phyloP scores from a whole-genome alignment of 2,888 invertebrate genomes.

The Fissipunctia ypsillon region DNA sequence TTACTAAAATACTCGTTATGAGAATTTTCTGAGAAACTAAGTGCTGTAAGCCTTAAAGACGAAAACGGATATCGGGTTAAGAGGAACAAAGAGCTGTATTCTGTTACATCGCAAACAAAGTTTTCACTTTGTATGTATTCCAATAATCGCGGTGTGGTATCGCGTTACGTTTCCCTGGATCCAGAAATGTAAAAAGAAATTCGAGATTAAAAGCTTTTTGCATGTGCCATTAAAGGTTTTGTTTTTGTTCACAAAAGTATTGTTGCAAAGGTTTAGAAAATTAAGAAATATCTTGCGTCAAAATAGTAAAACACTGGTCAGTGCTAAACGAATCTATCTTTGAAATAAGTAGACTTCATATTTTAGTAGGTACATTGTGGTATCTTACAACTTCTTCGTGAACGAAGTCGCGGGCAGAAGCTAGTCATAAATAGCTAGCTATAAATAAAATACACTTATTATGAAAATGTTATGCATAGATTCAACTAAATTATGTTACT shows the following conservation, averaged over 20 bases:
- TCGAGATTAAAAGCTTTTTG: constrained; percentile 48
- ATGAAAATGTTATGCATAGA: not conserved
- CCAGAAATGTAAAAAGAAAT: constrained; percentile 34
- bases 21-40: constrained; percentile 67
- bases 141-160: constrained; percentile 55
- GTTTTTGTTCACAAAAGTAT: constrained; percentile 13
- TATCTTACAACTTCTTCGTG: too few species aligned
- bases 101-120: constrained; percentile 60
- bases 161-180: constrained; percentile 32
- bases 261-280: not conserved
- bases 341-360: not conserved
- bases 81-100: constrained; percentile 66
- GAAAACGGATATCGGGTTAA: constrained; percentile 71
- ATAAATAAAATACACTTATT: too few species aligned
- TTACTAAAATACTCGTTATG: constrained; percentile 62
- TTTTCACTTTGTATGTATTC: constrained; percentile 64
- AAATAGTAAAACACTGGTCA: not conserved
- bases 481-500: not conserved
- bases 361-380: too few species aligned
- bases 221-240: not conserved
- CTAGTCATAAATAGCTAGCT: too few species aligned
- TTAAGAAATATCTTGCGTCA: not conserved
- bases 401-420: too few species aligned
- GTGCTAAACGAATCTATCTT: not conserved
- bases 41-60: constrained; percentile 65